phyloP scores from a whole-genome alignment of 2,888 invertebrate species.

The Eupithecia exiguata region DNA sequence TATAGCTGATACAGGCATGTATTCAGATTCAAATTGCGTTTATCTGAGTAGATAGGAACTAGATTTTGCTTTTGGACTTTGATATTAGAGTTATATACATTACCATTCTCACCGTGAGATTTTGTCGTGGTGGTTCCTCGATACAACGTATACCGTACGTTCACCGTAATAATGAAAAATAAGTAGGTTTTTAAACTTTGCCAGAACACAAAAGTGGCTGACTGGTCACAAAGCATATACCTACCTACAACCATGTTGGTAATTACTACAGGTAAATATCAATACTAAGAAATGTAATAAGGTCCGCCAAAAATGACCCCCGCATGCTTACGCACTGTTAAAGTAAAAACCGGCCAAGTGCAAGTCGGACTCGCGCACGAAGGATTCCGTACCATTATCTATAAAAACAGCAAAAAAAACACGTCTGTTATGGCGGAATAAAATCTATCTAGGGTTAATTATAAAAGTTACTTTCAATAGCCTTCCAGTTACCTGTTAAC shows the following conservation, averaged over 20 bases:
- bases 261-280: neutral
- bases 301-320: too few species aligned
- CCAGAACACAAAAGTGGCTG: neutral
- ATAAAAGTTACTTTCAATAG: too few species aligned
- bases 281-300: too few species aligned
- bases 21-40: constrained; percentile 15
- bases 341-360: too few species aligned
- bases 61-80: constrained; percentile 6
- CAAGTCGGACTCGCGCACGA: too few species aligned
- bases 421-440: too few species aligned
- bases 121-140: neutral
- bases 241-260: neutral
- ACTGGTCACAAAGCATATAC: neutral
- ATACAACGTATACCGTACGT: neutral
- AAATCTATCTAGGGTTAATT: too few species aligned
- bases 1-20: constrained; percentile 14
- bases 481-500: too few species aligned
- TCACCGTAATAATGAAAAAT: neutral
- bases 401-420: too few species aligned
- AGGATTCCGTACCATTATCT: too few species aligned
- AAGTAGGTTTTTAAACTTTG: neutral
- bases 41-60: neutral
- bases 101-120: neutral
- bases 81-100: neutral
- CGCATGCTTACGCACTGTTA: too few species aligned